Conservation (phyloP, 2,888 invertebrate species). For the Axea sp. region DNA sequence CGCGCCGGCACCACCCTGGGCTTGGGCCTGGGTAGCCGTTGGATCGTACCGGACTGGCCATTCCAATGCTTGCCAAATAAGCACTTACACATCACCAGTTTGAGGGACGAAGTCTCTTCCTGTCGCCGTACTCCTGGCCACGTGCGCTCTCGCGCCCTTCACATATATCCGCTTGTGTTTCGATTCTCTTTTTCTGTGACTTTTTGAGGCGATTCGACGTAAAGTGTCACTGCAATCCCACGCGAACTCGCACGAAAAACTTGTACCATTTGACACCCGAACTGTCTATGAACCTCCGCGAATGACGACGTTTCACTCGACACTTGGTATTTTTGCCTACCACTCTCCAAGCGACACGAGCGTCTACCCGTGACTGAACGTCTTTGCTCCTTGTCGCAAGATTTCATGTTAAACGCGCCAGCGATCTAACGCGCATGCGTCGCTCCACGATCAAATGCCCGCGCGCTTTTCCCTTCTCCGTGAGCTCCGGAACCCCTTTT, state of each 20-base stretch:
- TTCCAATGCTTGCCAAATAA: conserved; percentile 82
- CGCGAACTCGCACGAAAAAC: neutral
- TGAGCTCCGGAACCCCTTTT: neutral
- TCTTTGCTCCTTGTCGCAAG: conserved; percentile 77
- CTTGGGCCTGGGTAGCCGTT: conserved; percentile 81
- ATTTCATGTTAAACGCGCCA: conserved; percentile 77
- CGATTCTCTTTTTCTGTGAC: no score
- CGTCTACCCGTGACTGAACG: conserved; percentile 78
- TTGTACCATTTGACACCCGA: neutral
- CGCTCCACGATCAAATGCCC: conserved; percentile 53
- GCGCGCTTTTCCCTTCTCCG: conserved; percentile 77
- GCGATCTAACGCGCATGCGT: conserved; percentile 71
- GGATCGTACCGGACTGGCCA: conserved; percentile 93
- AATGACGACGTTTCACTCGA: conserved; percentile 32
- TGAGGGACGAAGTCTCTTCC: conserved; percentile 14
- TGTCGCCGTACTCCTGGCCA: conserved; percentile 19
- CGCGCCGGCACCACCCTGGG: conserved; percentile 76
- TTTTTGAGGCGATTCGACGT: no score
- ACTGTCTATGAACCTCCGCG: no score
- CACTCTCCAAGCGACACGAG: conserved; percentile 67
- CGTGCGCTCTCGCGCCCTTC: conserved; percentile 24
- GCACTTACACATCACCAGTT: conserved; percentile 75
- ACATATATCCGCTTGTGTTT: no score
- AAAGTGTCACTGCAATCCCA: neutral
- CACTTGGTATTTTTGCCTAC: conserved; percentile 17